Conservation (phyloP, 1,140 invertebrate genomes). For the Linepithema humile region DNA sequence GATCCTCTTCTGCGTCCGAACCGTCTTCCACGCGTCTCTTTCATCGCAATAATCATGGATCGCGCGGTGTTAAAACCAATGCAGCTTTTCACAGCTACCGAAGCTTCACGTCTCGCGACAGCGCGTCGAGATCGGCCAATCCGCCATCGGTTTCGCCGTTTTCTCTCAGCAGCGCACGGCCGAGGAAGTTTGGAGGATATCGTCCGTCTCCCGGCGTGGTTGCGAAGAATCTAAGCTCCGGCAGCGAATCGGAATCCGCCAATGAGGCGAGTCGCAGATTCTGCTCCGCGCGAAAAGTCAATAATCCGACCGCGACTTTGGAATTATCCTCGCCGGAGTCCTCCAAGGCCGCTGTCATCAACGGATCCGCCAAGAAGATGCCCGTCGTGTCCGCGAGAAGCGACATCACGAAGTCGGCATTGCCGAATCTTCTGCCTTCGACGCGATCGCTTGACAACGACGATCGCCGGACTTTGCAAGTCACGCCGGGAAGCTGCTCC, state of each 20-base stretch:
- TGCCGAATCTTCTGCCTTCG: conserved; percentile 29
- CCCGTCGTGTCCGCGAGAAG: neutral
- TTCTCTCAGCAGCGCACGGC: neutral
- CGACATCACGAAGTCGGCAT: neutral
- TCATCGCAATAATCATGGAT: neutral
- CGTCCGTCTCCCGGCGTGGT: conserved; percentile 37
- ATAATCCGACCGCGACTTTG: neutral
- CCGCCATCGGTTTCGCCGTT: neutral
- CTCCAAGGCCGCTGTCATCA: neutral
- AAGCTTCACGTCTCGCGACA: neutral
- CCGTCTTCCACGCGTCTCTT: neutral
- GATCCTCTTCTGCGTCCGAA: conserved; percentile 14
- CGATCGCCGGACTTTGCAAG: neutral
- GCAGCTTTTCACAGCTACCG: neutral
- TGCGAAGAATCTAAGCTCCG: conserved; percentile 64
- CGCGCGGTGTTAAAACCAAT: neutral
- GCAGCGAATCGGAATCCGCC: conserved; percentile 62
- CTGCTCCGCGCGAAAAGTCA: neutral
- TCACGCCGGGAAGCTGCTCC: neutral
- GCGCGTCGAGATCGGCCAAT: conserved; percentile 7
- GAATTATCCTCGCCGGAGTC: conserved; percentile 22
- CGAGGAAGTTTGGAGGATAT: conserved; percentile 53
- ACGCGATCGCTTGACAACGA: neutral
- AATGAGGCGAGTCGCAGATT: conserved; percentile 6
- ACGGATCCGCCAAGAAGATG: neutral